Conservation (phyloP, 2,888 invertebrate species). For the Eulithis testata region DNA sequence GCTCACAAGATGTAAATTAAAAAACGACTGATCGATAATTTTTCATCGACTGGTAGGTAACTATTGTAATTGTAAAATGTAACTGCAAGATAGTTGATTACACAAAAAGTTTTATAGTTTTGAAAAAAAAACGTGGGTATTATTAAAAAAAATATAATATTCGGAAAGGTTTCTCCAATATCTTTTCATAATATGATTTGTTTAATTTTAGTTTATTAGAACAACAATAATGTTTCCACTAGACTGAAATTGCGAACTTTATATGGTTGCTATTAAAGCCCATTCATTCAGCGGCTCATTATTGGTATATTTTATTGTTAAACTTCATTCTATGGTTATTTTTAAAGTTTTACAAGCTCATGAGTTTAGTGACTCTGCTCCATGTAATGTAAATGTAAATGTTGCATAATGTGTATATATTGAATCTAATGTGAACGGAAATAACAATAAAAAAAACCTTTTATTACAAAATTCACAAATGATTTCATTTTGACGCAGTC, state of each 20-base stretch:
- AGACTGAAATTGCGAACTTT: too few relatives aligned
- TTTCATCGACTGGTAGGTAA: constrained; percentile 79
- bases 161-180: not conserved
- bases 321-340: constrained; percentile 45
- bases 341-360: constrained; percentile 30
- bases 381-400: constrained; percentile 77
- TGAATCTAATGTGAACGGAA: constrained; percentile 79
- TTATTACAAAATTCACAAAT: constrained; percentile 76
- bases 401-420: constrained; percentile 83
- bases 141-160: not conserved
- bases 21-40: constrained; percentile 80
- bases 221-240: too few relatives aligned
- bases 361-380: constrained; percentile 26
- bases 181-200: not conserved
- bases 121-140: constrained; percentile 24
- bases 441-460: constrained; percentile 78
- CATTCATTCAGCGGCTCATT: too few relatives aligned
- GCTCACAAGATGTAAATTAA: constrained; percentile 80
- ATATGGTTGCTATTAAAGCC: too few relatives aligned
- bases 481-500: constrained; percentile 68
- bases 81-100: constrained; percentile 37
- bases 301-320: not conserved
- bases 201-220: not conserved
- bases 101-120: constrained; percentile 11
- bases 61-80: constrained; percentile 41